Evolutionary conservation across 2,113 vertebrate genomes (phyloP).

Genomic region (Pluvianellus socialis): DNA sequence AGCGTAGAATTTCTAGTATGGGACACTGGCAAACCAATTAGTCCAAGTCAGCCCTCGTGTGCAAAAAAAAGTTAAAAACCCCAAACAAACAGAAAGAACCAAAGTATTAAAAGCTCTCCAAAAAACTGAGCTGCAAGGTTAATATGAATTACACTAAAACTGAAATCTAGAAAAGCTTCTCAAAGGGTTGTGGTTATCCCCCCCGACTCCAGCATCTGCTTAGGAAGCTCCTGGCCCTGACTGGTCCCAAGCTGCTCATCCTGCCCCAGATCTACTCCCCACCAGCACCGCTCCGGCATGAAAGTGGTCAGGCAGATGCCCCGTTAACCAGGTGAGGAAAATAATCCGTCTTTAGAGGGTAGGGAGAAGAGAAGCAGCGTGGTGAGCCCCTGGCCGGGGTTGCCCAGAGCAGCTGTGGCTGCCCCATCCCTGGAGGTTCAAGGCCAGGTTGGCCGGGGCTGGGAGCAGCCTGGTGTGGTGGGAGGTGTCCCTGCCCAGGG

Average conservation of each 20-base stretch:
- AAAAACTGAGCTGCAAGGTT: not conserved
- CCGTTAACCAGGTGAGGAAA: not conserved
- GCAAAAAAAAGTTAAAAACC: not conserved
- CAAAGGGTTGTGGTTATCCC: not conserved
- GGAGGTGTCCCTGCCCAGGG: too few relatives aligned
- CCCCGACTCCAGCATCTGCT: not conserved
- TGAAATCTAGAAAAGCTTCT: not conserved
- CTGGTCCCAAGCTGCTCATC: not conserved
- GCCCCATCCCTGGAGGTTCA: too few relatives aligned
- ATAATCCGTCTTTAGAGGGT: not conserved
- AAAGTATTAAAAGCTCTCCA: not conserved
- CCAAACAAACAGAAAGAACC: not conserved
- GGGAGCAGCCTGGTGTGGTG: too few relatives aligned
- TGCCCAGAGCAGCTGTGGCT: too few relatives aligned
- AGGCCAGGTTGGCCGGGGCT: too few relatives aligned
- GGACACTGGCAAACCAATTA: not conserved
- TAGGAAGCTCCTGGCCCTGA: not conserved
- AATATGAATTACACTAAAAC: not conserved
- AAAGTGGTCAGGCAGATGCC: not conserved
- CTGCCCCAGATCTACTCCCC: not conserved
- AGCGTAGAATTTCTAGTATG: not conserved
- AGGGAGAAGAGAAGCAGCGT: not conserved
- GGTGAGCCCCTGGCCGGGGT: too few relatives aligned
- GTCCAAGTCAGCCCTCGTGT: not conserved
- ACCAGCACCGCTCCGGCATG: not conserved